phyloP scores from a whole-genome alignment of 2,888 invertebrate species.

The Brachyptera putata region DNA sequence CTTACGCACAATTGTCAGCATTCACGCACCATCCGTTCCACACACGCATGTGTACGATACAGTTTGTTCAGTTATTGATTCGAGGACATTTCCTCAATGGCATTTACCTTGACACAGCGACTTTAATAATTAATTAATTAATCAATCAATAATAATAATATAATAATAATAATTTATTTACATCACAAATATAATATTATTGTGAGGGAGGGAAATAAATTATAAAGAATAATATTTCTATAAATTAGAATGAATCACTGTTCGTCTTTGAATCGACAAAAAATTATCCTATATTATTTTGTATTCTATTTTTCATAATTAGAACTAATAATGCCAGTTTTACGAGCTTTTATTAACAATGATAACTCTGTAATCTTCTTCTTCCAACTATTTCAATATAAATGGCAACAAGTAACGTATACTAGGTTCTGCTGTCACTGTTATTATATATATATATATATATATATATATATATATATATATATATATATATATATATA shows the following conservation, averaged over 20 bases:
- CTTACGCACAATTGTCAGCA: slow-evolving; percentile 19
- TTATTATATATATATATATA: no score
- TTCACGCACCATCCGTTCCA: slow-evolving; percentile 22
- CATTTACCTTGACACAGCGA: slow-evolving; percentile 33
- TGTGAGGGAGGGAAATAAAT: slow-evolving; percentile 33
- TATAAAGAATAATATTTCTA: slow-evolving; percentile 30
- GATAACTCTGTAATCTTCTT: no score
- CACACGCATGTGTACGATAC: slow-evolving; percentile 19
- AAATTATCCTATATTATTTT: background rate
- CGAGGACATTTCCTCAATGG: slow-evolving; percentile 34
- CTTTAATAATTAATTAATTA: slow-evolving; percentile 21
- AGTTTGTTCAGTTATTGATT: slow-evolving; percentile 19
- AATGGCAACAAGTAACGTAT: no score
- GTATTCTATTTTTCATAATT: background rate
- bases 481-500: no score
- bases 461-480: no score
- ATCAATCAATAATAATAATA: slow-evolving; percentile 30
- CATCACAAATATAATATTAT: slow-evolving; percentile 31
- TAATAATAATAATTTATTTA: slow-evolving; percentile 34
- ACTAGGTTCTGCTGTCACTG: no score
- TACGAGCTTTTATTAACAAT: no score
- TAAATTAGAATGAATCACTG: slow-evolving; percentile 27
- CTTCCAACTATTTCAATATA: no score
- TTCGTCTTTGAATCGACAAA: slow-evolving; percentile 25
- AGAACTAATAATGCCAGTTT: no score